Evolutionary conservation across 1,140 invertebrate genomes (phyloP).

Genomic region (Oscheius sp.): DNA sequence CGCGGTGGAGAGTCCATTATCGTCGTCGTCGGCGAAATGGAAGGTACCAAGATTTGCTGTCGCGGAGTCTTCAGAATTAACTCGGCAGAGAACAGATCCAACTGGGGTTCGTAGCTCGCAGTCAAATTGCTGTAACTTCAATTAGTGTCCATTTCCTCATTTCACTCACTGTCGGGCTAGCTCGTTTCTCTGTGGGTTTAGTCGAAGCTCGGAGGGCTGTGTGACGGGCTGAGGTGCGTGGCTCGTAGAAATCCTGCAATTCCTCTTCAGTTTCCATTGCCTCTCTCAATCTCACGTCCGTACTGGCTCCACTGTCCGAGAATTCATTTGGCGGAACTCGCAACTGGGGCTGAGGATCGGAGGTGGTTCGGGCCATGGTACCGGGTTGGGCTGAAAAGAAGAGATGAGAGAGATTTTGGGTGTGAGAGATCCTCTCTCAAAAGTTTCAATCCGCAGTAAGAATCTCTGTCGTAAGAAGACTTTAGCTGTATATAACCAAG

Average conservation of each 20-base stretch:
- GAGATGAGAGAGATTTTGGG: no score
- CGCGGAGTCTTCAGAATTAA: background rate
- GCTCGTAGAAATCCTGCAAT: no score
- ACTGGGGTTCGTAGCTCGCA: background rate
- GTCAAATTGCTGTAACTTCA: background rate
- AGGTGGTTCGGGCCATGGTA: background rate
- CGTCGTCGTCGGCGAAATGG: background rate
- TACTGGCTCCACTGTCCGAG: no score
- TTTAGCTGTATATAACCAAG: no score
- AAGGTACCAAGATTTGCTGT: background rate
- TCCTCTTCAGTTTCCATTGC: no score
- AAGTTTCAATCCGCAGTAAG: no score
- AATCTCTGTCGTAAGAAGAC: no score
- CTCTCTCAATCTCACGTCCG: no score
- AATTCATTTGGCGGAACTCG: background rate
- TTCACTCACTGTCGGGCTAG: no score
- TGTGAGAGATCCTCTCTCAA: no score
- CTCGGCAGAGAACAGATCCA: background rate
- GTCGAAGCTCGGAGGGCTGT: background rate
- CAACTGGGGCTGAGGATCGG: background rate
- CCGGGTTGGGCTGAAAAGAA: background rate
- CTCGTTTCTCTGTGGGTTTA: background rate
- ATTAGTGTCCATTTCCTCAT: no score
- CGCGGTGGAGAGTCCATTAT: background rate
- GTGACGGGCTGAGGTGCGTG: no score